phyloP scores from a whole-genome alignment of 2,797 vertebrate genomes.

The Acipenser ruthenus region DNA sequence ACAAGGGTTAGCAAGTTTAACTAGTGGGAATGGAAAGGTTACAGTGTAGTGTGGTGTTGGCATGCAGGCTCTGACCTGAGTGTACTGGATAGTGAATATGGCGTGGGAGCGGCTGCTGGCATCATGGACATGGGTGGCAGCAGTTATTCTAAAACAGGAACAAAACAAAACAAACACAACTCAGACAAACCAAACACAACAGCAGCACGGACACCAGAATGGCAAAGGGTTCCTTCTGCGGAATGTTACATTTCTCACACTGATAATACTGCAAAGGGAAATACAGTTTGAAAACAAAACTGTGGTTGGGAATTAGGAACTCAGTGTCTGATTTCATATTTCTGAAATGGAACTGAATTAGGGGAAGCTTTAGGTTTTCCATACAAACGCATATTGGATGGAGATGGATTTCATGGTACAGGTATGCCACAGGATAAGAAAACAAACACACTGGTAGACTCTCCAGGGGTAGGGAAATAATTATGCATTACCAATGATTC shows the following conservation, averaged over 20 bases:
- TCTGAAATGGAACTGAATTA: too few relatives aligned
- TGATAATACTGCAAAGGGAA: too few relatives aligned
- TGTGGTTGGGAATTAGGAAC: too few relatives aligned
- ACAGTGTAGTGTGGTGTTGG: background rate
- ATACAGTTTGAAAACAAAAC: too few relatives aligned
- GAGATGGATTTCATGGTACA: too few relatives aligned
- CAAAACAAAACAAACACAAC: conserved; percentile 6
- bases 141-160: conserved; percentile 72
- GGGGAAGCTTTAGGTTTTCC: too few relatives aligned
- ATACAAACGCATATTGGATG: too few relatives aligned
- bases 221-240: too few relatives aligned
- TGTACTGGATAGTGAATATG: conserved; percentile 94
- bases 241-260: too few relatives aligned
- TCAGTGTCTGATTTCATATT: too few relatives aligned
- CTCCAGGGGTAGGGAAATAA: background rate
- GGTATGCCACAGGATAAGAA: too few relatives aligned
- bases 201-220: conserved; percentile 6
- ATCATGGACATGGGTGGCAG: conserved; percentile 90
- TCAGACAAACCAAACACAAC: background rate
- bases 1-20: background rate
- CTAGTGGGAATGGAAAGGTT: background rate
- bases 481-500: background rate
- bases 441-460: too few relatives aligned
- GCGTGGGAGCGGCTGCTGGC: conserved; percentile 96
- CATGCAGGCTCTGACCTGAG: conserved; percentile 64